Conservation (phyloP, 2,113 vertebrate genomes). For the Budorcas taxicolor region DNA sequence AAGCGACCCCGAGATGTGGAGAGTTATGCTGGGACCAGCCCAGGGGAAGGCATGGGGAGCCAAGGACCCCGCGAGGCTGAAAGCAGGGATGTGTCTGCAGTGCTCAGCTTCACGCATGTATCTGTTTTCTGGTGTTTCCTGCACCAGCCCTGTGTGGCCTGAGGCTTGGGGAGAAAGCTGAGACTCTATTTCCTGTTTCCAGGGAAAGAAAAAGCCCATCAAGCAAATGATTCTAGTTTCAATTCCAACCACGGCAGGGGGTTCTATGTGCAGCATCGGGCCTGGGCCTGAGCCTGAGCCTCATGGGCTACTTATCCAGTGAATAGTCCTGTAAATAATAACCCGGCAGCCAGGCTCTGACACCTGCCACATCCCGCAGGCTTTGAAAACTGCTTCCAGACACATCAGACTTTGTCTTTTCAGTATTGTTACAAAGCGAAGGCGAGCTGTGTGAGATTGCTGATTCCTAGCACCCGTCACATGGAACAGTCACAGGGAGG, state of each 20-base stretch:
- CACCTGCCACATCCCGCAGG: not conserved
- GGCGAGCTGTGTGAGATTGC: not conserved
- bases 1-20: not conserved
- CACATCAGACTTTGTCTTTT: not conserved
- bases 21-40: not conserved
- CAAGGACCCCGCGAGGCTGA: not conserved
- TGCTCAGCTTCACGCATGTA: not conserved
- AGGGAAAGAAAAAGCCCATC: not conserved
- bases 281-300: not conserved
- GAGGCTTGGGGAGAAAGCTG: slow-evolving; percentile 5
- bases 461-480: not conserved
- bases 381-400: not conserved
- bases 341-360: not conserved
- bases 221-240: not conserved
- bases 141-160: not conserved
- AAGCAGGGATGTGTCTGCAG: not conserved
- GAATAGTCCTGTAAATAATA: not conserved
- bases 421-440: not conserved
- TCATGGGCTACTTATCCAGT: not conserved
- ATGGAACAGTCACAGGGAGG: not conserved
- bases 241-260: not conserved
- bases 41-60: not conserved
- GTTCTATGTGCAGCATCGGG: not conserved
- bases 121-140: slow-evolving; percentile 37
- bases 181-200: slow-evolving; percentile 24